Percentiles rank a stretch among this genome's conserved stretches.
These are phyloP conservation scores for Charaxes varanes DNA, from an alignment of 1,140 invertebrate species.

Conservation along the genomic window DNA sequence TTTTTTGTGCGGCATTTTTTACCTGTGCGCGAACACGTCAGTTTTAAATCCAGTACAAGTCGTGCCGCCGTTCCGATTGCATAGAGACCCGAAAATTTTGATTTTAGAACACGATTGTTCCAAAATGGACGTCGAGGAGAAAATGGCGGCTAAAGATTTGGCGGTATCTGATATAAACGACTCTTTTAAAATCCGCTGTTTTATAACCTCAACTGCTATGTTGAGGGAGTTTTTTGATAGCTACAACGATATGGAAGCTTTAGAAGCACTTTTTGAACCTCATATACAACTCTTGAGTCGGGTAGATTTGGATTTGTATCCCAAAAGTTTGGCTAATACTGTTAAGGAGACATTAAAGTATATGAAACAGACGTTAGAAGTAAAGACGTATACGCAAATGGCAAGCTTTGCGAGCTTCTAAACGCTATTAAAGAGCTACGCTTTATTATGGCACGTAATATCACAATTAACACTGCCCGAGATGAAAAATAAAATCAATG, in stretches of 20 bases:
- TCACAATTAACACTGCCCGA: too few species aligned
- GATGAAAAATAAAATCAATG: too few species aligned
- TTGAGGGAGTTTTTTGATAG: conserved; percentile 75
- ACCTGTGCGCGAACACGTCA: conserved; percentile 76
- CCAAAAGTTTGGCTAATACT: conserved; percentile 71
- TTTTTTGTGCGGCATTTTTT: conserved; percentile 82
- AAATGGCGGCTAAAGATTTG: conserved; percentile 69
- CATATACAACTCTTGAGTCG: conserved; percentile 54
- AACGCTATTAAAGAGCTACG: too few species aligned
- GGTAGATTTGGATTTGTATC: conserved; percentile 78
- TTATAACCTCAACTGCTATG: conserved; percentile 74
- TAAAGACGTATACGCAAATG: conserved; percentile 73
- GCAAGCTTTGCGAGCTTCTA: too few species aligned
- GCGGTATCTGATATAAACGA: conserved; percentile 71
- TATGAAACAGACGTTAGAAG: conserved; percentile 67
- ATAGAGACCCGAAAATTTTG: conserved; percentile 72
- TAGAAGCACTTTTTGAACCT: conserved; percentile 59
- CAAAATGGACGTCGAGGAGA: conserved; percentile 42
- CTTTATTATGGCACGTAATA: too few species aligned
- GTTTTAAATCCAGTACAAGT: conserved; percentile 75
- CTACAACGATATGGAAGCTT: conserved; percentile 72
- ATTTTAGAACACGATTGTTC: conserved; percentile 71
- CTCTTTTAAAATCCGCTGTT: conserved; percentile 76
- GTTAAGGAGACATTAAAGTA: conserved; percentile 62
- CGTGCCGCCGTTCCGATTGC: conserved; percentile 79